Evolutionary conservation across 2,888 invertebrate species (phyloP), one percentile per base, ranked within the genome.

Genomic region (Leucophenga maculata): DNA sequence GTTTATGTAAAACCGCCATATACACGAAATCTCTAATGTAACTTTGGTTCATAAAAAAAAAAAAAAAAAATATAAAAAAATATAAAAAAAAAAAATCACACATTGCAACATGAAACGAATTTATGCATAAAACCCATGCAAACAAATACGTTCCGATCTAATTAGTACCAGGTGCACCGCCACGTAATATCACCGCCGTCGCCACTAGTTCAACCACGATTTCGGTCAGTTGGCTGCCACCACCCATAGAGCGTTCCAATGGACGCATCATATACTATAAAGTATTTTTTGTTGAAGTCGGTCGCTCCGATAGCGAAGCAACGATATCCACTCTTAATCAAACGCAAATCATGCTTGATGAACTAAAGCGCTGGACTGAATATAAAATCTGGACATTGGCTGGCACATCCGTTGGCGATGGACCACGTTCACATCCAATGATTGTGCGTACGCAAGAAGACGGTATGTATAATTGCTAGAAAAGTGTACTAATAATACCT

Each of bases 361-460:
- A 96, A 89, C 92, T 98, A 86, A 94, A 94, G 88, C 94, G 95
- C 75, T 98, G 97, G 97, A 97, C 97, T 72, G 94, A 96, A 89
- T 99, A 99, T 92, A 94, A 96, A 89, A 94, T 99, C 86, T 97
- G 97, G 97, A 95, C 98, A 86, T 91, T 97, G 82, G 98, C 98
- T 77, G 97, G 97, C 86, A 99, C 98, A 83, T 94, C 94, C 85
- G 96, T 98, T 80, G 99, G 99, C 86, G 97, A 97, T 90, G 98
- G 99, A 75, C 98, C 95, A 75, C 93, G 94, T 85, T 97, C 97
- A 82, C 94, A 94, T 90, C 96, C 97, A 76, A 94, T 97, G 91
- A 93, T 93, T 86, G 94, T 97, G 85, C 94, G 94, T 91, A 98
- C 98, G 79, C 95, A 96, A 88, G 98, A 98, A 94, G 98, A 97